Conservation (phyloP, 2,888 invertebrate species). For the Antheraea yamamai region DNA sequence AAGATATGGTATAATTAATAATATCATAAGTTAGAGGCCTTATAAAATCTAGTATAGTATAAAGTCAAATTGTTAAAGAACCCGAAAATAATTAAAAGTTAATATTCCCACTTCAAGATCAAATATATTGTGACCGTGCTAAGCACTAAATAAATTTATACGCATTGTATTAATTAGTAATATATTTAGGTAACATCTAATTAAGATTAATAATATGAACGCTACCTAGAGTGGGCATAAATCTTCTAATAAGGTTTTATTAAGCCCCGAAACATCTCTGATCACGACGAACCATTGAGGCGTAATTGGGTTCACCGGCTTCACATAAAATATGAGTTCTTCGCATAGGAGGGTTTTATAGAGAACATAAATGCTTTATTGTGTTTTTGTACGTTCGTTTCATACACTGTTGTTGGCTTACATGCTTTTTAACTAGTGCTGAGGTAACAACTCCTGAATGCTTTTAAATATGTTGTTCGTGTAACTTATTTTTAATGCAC, state of each 20-base stretch:
- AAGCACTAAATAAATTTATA: conserved; percentile 15
- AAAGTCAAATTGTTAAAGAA: neutral
- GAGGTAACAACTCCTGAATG: conserved; percentile 22
- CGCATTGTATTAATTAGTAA: conserved; percentile 45
- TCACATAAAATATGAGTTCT: conserved; percentile 76
- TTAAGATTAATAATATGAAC: conserved; percentile 56
- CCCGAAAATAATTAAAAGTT: neutral
- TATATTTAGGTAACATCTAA: conserved; percentile 62
- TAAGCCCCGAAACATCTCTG: conserved; percentile 70
- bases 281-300: conserved; percentile 77
- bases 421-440: conserved; percentile 22
- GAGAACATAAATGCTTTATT: conserved; percentile 78
- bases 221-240: conserved; percentile 64
- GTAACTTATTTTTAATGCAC: neutral
- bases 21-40: neutral
- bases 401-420: conserved; percentile 51
- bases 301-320: conserved; percentile 78
- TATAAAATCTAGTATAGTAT: neutral
- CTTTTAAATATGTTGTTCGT: conserved; percentile 10
- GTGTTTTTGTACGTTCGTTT: conserved; percentile 63
- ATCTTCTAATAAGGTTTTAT: conserved; percentile 71
- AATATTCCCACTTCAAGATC: neutral
- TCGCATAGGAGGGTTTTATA: conserved; percentile 70
- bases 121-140: neutral
- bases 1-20: neutral